A percentile compares a stretch with the other conserved stretches of the same genome.
Evolutionary conservation across 2,888 invertebrate genomes (phyloP).

Genomic region (Laspeyria flexula): DNA sequence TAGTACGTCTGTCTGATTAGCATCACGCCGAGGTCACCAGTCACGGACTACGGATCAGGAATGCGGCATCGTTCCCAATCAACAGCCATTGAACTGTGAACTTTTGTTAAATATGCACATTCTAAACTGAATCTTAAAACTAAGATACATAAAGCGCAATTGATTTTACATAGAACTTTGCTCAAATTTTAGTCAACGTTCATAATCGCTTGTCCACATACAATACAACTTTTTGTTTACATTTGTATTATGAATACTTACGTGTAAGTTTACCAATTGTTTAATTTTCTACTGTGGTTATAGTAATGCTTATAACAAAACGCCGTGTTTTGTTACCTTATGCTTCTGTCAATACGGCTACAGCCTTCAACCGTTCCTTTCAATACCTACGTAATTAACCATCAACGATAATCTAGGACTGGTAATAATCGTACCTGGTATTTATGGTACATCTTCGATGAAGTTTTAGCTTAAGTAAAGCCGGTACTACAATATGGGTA

Average conservation of each 20-base stretch:
- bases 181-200: conserved; percentile 16
- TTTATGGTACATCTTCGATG: too few species aligned
- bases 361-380: too few species aligned
- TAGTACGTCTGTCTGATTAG: conserved; percentile 30
- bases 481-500: too few species aligned
- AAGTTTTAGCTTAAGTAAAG: too few species aligned
- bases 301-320: too few species aligned
- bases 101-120: conserved; percentile 22
- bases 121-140: conserved; percentile 9
- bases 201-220: not conserved
- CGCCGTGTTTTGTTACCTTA: too few species aligned
- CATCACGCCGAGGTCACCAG: conserved; percentile 46
- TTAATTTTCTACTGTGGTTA: too few species aligned
- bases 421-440: too few species aligned
- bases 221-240: conserved; percentile 20
- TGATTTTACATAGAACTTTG: not conserved
- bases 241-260: not conserved
- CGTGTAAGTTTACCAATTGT: not conserved
- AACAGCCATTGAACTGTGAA: conserved; percentile 49
- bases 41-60: conserved; percentile 52
- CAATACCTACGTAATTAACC: too few species aligned
- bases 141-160: not conserved
- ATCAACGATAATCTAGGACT: too few species aligned
- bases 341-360: too few species aligned
- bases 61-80: conserved; percentile 47